phyloP scores from a whole-genome alignment of 2,113 vertebrate species.

The Orycteropus afer region DNA sequence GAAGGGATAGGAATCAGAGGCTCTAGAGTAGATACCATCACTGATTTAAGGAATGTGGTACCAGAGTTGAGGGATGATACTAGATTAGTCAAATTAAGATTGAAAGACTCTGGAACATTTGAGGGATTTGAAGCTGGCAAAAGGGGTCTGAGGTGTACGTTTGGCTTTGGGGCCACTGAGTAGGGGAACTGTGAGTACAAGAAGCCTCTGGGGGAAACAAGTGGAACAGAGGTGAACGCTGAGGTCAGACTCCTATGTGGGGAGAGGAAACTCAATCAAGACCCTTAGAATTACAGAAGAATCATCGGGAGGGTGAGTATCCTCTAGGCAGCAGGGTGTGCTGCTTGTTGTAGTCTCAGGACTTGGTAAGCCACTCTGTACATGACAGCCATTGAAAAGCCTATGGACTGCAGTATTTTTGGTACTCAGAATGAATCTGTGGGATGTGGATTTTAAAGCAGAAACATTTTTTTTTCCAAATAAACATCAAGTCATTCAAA shows the following conservation, averaged over 20 bases:
- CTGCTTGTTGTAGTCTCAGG: not conserved
- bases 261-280: not conserved
- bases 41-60: not conserved
- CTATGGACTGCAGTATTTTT: not conserved
- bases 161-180: not conserved
- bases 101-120: not conserved
- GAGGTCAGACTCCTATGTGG: accelerated
- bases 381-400: too few relatives aligned
- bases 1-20: not conserved
- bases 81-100: not conserved
- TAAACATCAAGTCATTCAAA: not conserved
- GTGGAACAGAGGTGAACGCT: not conserved
- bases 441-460: not conserved
- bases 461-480: not conserved
- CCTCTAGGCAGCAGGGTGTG: too few relatives aligned
- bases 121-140: not conserved
- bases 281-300: not conserved
- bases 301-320: accelerated
- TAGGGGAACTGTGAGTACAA: not conserved
- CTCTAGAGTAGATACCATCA: not conserved
- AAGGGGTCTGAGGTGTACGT: not conserved
- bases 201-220: not conserved
- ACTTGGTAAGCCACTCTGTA: accelerated
- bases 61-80: not conserved
- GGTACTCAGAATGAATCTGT: not conserved